These are phyloP conservation scores for Andrena haemorrhoa DNA, from an alignment of 2,888 invertebrate genomes.

Conservation along the genomic window DNA sequence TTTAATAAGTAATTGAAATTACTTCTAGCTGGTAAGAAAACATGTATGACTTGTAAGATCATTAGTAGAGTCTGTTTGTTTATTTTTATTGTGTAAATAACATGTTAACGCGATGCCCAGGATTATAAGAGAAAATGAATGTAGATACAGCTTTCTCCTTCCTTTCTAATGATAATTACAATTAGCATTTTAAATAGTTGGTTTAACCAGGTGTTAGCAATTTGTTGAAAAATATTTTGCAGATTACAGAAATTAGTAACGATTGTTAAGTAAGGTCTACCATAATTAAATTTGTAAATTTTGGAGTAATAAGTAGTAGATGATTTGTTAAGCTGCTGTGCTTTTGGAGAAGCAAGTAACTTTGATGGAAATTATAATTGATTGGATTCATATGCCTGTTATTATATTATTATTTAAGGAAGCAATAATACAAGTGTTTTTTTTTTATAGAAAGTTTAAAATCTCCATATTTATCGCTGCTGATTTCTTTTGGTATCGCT, in stretches of 20 bases:
- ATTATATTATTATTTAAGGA: too few species aligned
- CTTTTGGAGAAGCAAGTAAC: not conserved
- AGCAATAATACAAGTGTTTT: too few species aligned
- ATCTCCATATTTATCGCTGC: not conserved
- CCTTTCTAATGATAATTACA: not conserved
- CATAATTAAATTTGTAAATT: not conserved
- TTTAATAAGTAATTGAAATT: conserved; percentile 27
- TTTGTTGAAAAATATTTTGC: not conserved
- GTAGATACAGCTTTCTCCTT: not conserved
- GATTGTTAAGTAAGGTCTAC: not conserved
- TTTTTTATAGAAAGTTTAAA: not conserved
- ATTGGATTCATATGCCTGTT: too few species aligned
- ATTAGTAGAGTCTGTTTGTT: not conserved
- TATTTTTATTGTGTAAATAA: not conserved
- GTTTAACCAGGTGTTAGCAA: not conserved
- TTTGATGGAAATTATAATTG: too few species aligned
- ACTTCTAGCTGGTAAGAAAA: conserved; percentile 33
- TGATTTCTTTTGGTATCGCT: not conserved
- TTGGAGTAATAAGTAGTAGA: not conserved
- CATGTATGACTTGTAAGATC: not conserved
- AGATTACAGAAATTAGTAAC: not conserved
- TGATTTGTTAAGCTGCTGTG: not conserved
- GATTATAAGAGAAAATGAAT: not conserved
- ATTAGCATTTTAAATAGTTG: not conserved
- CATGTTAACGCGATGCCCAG: not conserved